Percentiles rank a stretch among this genome's conserved stretches.
These are phyloP conservation scores for Eremobia ochroleuca DNA, from an alignment of 2,888 invertebrate species.

Conservation along the genomic window DNA sequence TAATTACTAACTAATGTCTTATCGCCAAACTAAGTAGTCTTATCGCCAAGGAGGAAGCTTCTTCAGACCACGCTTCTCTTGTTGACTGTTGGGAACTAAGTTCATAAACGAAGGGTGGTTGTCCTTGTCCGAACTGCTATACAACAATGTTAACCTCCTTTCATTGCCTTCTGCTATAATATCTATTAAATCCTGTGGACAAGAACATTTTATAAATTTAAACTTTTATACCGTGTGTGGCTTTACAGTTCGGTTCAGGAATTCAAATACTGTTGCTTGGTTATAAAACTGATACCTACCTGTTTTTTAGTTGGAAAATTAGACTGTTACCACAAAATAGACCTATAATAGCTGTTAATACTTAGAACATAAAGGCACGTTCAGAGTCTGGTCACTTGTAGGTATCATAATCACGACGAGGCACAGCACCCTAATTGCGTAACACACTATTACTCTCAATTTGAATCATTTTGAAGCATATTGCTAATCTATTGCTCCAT, in stretches of 20 bases:
- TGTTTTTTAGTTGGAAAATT: background rate
- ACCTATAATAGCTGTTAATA: background rate
- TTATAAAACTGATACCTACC: background rate
- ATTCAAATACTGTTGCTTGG: background rate
- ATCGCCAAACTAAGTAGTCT: constrained; percentile 71
- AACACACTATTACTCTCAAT: too few species aligned
- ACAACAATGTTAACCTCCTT: constrained; percentile 73
- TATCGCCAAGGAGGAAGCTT: constrained; percentile 73
- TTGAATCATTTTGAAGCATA: too few species aligned
- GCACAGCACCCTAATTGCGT: too few species aligned
- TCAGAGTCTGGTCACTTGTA: background rate
- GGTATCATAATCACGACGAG: background rate
- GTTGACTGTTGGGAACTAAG: constrained; percentile 37
- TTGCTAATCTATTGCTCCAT: too few species aligned
- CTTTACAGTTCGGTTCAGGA: background rate
- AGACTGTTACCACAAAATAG: too few species aligned
- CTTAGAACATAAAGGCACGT: background rate
- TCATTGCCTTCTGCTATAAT: constrained; percentile 76
- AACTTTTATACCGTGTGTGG: background rate
- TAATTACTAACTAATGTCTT: constrained; percentile 49
- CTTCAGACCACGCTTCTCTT: constrained; percentile 36
- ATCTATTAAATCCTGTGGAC: constrained; percentile 79
- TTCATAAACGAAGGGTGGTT: constrained; percentile 71
- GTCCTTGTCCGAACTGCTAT: constrained; percentile 69
- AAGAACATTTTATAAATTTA: constrained; percentile 9